Evolutionary conservation across 37 sponge, comb jelly and placozoan genomes (phyloP).

Genomic region (Oscarella lobularis): DNA sequence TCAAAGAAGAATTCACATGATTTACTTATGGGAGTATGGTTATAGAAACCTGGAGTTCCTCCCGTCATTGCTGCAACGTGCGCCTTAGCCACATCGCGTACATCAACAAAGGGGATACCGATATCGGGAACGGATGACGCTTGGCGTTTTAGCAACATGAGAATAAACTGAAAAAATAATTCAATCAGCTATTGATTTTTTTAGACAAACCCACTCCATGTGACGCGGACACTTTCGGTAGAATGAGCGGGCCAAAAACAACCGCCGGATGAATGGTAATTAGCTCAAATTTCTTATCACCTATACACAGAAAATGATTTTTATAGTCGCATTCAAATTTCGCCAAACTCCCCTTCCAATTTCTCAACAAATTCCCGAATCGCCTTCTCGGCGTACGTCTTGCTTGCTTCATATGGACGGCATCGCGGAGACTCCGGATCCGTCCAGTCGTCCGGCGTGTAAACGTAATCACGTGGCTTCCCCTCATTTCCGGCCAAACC

Average conservation of each 20-base stretch:
- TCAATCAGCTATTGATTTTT: not conserved
- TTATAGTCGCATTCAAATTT: too few relatives aligned
- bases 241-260: slow-evolving; percentile 65
- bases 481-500: too few relatives aligned
- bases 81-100: slow-evolving; percentile 80
- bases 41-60: slow-evolving; percentile 38
- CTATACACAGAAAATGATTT: too few relatives aligned
- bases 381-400: slow-evolving; percentile 61
- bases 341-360: too few relatives aligned
- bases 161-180: not conserved
- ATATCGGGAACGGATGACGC: too few relatives aligned
- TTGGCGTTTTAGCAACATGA: not conserved
- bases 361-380: slow-evolving; percentile 74
- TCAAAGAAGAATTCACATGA: not conserved
- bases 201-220: too few relatives aligned
- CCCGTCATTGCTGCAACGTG: slow-evolving; percentile 68
- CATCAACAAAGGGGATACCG: slow-evolving; percentile 45
- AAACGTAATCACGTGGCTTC: too few relatives aligned
- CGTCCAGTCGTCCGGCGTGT: slow-evolving; percentile 74
- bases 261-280: slow-evolving; percentile 50
- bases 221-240: not conserved
- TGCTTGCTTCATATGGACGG: slow-evolving; percentile 71
- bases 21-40: too few relatives aligned
- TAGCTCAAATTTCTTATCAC: too few relatives aligned
- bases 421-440: slow-evolving; percentile 5